Base-by-base conservation (phyloP, 2,113 vertebrate species). In the Leucopsar rothschildi region DNA sequence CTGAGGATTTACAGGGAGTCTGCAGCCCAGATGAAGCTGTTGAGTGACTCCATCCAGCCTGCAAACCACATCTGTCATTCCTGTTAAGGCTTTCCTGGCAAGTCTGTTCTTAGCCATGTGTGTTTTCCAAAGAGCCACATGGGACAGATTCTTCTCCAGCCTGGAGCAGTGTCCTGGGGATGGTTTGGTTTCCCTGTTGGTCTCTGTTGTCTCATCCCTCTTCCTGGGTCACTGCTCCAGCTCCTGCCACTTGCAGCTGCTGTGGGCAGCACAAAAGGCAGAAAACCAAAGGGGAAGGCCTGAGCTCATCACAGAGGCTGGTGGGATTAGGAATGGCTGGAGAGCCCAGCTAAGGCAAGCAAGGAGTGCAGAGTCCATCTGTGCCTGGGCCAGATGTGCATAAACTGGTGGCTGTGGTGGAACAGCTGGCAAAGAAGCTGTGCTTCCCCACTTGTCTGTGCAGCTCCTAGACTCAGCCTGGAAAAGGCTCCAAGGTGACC, bases 11-110 rank as follows among this genome's bases (percentile, higher is more conserved):
- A 27, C 0, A 50, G 52, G 39, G 44, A 70, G 33, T 5, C 78
- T 92, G 93, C 61, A 70, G 81, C 66, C 44, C 87, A 82, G 44
- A 87, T 49, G 85, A 91, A 79, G 75, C 89, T 81, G 76, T 37
- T 63, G n/a, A 17, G 60, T 73, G 80, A 28, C 69, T 87, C 24
- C 1, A 52, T 64, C 61, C 92, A 93, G 88, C 88, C 82, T 93
- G 92, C 63, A 91, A 72, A 76, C 44, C 87, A 37, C 33, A 27
- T 68, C 73, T 78, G 61, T 33, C 27, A 18, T 49, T 83, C 37
- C 53, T 65, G 66, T 24, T 78, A 50, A 63, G 25, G 37, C 52
- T 90, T 44, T 91, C 44, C 69, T 84, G 92, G 91, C 65, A 88
- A 49, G 2, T 39, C 37, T 88, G 53, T 44, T 73, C 61, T 63